These are phyloP conservation scores for Thalassophryne amazonica DNA, from an alignment of 2,797 vertebrate species.

Conservation along the genomic window DNA sequence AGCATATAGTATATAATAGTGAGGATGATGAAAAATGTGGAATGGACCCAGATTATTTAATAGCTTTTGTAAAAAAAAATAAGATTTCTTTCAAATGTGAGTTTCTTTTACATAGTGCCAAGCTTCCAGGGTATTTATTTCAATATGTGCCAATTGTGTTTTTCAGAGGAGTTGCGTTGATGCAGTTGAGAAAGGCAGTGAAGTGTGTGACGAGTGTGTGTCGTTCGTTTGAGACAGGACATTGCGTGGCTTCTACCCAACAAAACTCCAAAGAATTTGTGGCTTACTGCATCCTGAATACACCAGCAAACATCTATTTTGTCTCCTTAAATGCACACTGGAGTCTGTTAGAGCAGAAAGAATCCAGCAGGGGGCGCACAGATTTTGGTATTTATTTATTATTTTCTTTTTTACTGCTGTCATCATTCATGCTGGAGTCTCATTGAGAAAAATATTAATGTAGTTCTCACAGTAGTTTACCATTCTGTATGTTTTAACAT, in stretches of 20 bases:
- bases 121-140: conserved; percentile 79
- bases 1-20: conserved; percentile 76
- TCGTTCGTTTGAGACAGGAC: conserved; percentile 17
- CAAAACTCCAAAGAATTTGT: conserved; percentile 76
- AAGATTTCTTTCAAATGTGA: conserved; percentile 72
- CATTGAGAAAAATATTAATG: conserved; percentile 50
- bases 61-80: conserved; percentile 74
- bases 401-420: conserved; percentile 6
- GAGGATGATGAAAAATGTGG: conserved; percentile 53
- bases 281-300: conserved; percentile 72
- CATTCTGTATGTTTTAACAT: conserved; percentile 45
- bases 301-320: conserved; percentile 77
- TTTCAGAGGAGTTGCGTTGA: conserved; percentile 48
- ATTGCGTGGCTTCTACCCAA: conserved; percentile 51
- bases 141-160: conserved; percentile 75
- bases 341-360: conserved; percentile 26
- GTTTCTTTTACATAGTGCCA: conserved; percentile 73
- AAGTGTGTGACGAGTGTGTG: conserved; percentile 1
- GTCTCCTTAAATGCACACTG: conserved; percentile 41
- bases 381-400: conserved; percentile 1
- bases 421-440: conserved; percentile 27
- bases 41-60: conserved; percentile 75
- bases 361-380: conserved; percentile 7
- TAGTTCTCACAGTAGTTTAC: conserved; percentile 30
- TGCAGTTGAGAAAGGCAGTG: conserved; percentile 26